These are phyloP conservation scores for Burhinus bistriatus DNA, from an alignment of 2,113 vertebrate species.

Conservation along the genomic window DNA sequence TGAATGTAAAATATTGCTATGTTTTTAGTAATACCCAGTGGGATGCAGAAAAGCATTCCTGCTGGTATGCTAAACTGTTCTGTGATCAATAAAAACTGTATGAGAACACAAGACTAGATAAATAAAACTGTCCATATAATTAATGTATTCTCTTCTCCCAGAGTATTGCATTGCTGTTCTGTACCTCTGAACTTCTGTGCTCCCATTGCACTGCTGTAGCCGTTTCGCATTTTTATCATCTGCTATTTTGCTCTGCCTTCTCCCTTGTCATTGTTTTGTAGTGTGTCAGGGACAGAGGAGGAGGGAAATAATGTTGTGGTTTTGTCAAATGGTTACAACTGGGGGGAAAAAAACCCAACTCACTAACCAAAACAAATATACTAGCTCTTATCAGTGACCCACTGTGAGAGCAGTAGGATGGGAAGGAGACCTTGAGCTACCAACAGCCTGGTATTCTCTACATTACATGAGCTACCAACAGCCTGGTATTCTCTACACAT, in stretches of 20 bases:
- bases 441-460: background rate
- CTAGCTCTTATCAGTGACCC: background rate
- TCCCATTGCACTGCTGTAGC: background rate
- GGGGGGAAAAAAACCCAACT: background rate
- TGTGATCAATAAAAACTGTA: conserved; percentile 28
- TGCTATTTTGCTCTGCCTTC: background rate
- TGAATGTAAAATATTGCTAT: background rate
- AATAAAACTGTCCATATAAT: conserved; percentile 34
- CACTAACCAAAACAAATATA: background rate
- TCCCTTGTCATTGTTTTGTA: background rate
- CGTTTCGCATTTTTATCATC: background rate
- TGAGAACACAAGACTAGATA: background rate
- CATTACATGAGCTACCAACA: background rate
- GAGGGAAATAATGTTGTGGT: background rate
- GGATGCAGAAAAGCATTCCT: background rate
- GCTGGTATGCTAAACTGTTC: conserved; percentile 13
- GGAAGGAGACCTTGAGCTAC: background rate
- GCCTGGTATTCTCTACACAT: background rate
- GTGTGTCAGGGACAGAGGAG: background rate
- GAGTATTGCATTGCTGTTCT: background rate
- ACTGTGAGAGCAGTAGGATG: background rate
- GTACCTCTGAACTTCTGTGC: background rate
- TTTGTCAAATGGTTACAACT: background rate
- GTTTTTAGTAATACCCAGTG: background rate
- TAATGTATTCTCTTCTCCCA: background rate